Evolutionary conservation across 2,888 invertebrate species (phyloP).

Genomic region (Mactromeris polynyma): DNA sequence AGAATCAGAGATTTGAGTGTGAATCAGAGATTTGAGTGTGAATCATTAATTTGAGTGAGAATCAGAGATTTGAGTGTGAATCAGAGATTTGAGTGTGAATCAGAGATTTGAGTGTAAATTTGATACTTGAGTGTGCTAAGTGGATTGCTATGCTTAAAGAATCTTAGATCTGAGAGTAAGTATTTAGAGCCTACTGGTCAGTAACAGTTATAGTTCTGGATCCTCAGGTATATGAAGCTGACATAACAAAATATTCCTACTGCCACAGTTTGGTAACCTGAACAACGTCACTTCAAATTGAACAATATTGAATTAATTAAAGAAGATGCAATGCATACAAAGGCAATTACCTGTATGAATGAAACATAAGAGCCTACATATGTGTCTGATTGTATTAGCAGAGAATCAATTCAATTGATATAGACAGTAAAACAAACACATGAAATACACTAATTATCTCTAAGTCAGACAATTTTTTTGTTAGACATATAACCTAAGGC

Average conservation of each 20-base stretch:
- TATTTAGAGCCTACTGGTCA: too few relatives aligned
- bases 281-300: constrained; percentile 37
- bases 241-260: background rate
- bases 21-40: too few relatives aligned
- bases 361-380: background rate
- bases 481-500: background rate
- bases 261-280: background rate
- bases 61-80: too few relatives aligned
- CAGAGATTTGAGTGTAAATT: too few relatives aligned
- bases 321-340: constrained; percentile 8
- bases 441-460: background rate
- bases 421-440: background rate
- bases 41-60: too few relatives aligned
- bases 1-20: too few relatives aligned
- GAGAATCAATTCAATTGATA: background rate
- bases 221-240: too few relatives aligned
- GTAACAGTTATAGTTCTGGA: too few relatives aligned
- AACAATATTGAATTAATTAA: constrained; percentile 28
- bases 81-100: too few relatives aligned
- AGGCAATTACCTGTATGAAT: background rate
- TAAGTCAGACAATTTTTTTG: background rate
- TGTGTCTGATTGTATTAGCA: background rate
- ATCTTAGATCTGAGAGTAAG: too few relatives aligned
- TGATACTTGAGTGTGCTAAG: too few relatives aligned
- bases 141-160: too few relatives aligned